These are phyloP conservation scores for Eumaeus atala DNA, from an alignment of 1,140 invertebrate genomes.

Conservation along the genomic window DNA sequence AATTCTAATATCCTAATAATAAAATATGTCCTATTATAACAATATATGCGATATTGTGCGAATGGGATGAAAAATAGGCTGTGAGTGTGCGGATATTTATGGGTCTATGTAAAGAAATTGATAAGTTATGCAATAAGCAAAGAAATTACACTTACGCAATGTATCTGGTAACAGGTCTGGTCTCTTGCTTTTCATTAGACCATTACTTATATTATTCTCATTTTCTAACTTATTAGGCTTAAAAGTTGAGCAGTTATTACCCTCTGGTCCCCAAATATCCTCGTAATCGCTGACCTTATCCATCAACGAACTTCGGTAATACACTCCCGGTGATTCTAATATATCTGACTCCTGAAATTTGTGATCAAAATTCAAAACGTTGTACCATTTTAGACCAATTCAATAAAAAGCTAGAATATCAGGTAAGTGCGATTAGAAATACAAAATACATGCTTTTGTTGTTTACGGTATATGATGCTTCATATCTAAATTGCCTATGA, in stretches of 20 bases:
- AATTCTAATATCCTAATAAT: too few species aligned
- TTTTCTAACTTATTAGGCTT: conserved; percentile 72
- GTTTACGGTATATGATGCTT: neutral
- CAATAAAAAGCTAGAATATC: neutral
- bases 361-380: neutral
- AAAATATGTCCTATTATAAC: too few species aligned
- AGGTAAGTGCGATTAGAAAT: conserved; percentile 16
- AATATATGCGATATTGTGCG: too few species aligned
- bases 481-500: neutral
- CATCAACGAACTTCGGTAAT: conserved; percentile 88
- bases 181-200: conserved; percentile 72
- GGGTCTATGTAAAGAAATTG: too few species aligned
- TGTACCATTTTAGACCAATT: neutral
- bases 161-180: conserved; percentile 81
- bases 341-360: conserved; percentile 87
- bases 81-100: too few species aligned
- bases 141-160: conserved; percentile 71
- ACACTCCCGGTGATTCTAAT: conserved; percentile 85
- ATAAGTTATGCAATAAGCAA: too few species aligned
- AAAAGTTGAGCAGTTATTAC: conserved; percentile 76
- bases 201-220: conserved; percentile 70
- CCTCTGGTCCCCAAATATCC: conserved; percentile 90
- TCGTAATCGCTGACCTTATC: conserved; percentile 97
- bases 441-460: conserved; percentile 18
- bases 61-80: too few species aligned